A percentile compares a stretch with the other conserved stretches of the same genome.
These are phyloP conservation scores for Bombus fervidus DNA, from an alignment of 1,140 invertebrate genomes.

Conservation along the genomic window DNA sequence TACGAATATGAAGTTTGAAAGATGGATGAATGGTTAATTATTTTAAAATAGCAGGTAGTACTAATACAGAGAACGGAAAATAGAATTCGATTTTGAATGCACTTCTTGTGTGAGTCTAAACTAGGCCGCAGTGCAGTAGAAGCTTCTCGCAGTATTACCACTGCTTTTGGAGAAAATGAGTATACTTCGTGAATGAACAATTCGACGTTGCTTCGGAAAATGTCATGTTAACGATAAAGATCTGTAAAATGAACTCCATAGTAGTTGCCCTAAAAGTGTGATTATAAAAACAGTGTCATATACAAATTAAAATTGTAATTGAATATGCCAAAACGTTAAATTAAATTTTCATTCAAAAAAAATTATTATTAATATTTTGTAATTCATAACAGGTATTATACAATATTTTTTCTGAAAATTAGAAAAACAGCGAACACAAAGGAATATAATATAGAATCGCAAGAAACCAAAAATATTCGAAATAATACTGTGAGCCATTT, in stretches of 20 bases:
- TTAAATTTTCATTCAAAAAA: no score
- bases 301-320: no score
- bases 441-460: no score
- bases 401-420: no score
- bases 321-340: no score
- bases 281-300: not conserved
- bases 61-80: not conserved
- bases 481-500: no score
- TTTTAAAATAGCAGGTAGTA: not conserved
- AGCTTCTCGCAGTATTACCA: not conserved
- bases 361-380: no score
- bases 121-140: not conserved
- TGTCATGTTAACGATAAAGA: not conserved
- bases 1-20: not conserved
- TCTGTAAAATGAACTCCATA: not conserved
- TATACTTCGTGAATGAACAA: not conserved
- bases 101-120: not conserved
- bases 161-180: not conserved
- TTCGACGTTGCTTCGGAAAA: not conserved
- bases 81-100: not conserved
- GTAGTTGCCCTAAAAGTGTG: not conserved
- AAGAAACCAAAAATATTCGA: no score
- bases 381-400: no score
- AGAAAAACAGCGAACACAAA: no score
- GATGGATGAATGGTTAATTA: not conserved